phyloP scores from a whole-genome alignment of 1,140 invertebrate genomes.

The Drosophila saltans region DNA sequence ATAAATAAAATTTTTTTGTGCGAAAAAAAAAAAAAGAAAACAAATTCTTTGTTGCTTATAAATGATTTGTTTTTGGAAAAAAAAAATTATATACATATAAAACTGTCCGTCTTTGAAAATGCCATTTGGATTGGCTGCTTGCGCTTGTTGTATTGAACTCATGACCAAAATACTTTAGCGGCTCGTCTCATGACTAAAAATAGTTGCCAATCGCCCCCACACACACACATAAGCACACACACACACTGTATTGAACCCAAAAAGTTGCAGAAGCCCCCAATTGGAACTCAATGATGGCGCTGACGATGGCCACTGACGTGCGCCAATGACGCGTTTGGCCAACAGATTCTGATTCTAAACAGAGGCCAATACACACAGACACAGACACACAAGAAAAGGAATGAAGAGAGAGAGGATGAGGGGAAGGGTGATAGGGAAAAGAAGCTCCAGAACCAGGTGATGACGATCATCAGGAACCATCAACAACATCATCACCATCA shows the following conservation, averaged over 20 bases:
- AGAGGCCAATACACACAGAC: constrained; percentile 34
- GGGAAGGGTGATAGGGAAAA: neutral
- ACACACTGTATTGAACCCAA: neutral
- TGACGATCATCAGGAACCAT: constrained; percentile 42
- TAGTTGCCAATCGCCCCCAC: constrained; percentile 41
- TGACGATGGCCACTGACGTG: constrained; percentile 60
- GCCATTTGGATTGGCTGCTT: constrained; percentile 13
- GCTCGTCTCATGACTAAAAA: constrained; percentile 74
- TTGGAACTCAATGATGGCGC: constrained; percentile 16
- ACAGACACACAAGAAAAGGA: neutral
- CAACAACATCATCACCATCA: neutral
- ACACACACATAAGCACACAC: no score
- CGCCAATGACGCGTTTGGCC: constrained; percentile 67
- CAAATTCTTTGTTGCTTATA: constrained; percentile 47
- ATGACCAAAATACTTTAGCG: constrained; percentile 78
- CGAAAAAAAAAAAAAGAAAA: constrained; percentile 25
- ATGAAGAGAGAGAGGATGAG: neutral
- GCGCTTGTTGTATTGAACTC: constrained; percentile 65
- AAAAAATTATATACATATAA: constrained; percentile 53
- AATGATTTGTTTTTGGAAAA: constrained; percentile 61
- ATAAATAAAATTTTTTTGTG: constrained; percentile 73
- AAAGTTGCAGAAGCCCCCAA: constrained; percentile 7
- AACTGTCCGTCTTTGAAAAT: constrained; percentile 45
- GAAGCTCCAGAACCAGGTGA: constrained; percentile 61
- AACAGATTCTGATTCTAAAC: constrained; percentile 53